Evolutionary conservation across 2,113 vertebrate genomes (phyloP), one percentile per base, ranked within the genome.

Genomic region (Sander lucioperca): DNA sequence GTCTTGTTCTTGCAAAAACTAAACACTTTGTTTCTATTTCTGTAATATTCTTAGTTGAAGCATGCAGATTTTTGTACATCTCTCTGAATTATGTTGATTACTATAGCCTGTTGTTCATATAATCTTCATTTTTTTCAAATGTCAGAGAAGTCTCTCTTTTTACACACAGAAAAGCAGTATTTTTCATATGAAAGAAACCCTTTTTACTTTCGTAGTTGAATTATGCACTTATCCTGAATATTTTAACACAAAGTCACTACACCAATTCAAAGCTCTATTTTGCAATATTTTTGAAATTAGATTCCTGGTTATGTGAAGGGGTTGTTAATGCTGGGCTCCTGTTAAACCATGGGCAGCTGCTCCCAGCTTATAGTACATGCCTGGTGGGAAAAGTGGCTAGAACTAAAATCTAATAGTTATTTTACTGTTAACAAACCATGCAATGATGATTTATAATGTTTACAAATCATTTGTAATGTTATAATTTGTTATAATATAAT

Each of bases 1-100:
- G 23, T 74, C 72, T 58, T 8, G 30, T 62, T 67, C 57, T 51
- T 27, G 33, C 76, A 53, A 65, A 15, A 69, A 71, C 36, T n/a
- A 75, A 71, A 21, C 59, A 80, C 25, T 61, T 57, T 43, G 19
- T 45, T 69, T 15, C 12, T 33, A 30, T 57, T 45, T 75, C 53
- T 73, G 21, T 19, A 15, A 69, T 73, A 39, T 79, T 83, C 15
- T 33, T 56, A 10, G 16, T 6, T 51, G 63, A 43, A 47, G 27
- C n/a, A 5, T 25, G 10, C 39, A 0, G 10, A 39, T 39, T 43
- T 83, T 39, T 33, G 13, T 43, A 50, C 58, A 61, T 36, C 62
- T 61, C 57, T 50, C 54, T 57, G 21, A 82, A 18, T 75, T 16
- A 30, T 53, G 23, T 45, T 30, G 33, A 53, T 65, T 56, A 23